Evolutionary conservation across 2,113 vertebrate genomes (phyloP).

Genomic region (Narcine bancroftii): DNA sequence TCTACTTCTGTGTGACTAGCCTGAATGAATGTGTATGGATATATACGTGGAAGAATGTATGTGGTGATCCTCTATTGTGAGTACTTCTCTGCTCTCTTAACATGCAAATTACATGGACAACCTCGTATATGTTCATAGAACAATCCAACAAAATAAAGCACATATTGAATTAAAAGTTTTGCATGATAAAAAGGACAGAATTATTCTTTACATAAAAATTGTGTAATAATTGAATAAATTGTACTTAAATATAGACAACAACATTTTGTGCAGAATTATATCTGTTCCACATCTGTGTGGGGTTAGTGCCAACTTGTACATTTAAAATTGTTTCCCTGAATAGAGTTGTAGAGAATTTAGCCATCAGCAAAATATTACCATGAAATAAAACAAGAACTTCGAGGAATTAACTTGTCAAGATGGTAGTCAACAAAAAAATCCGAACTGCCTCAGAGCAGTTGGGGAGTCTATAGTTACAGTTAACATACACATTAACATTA

Average conservation of each 20-base stretch:
- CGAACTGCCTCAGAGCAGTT: not conserved
- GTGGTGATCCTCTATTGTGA: not conserved
- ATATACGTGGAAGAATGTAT: too few relatives aligned
- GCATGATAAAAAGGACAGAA: not conserved
- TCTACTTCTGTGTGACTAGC: not conserved
- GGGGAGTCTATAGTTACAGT: not conserved
- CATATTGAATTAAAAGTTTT: not conserved
- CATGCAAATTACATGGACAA: not conserved
- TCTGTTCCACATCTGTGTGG: not conserved
- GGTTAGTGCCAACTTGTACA: not conserved
- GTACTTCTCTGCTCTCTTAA: not conserved
- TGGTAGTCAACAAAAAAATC: not conserved
- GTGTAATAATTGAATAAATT: too few relatives aligned
- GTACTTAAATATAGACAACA: not conserved
- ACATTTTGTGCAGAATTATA: not conserved
- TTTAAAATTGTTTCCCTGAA: not conserved
- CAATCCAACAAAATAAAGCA: not conserved
- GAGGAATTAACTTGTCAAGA: constrained; percentile 20
- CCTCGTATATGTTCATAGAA: not conserved
- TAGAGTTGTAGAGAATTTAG: not conserved
- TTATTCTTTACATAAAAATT: not conserved
- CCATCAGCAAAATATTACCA: not conserved
- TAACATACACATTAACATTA: not conserved
- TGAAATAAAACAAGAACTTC: not conserved
- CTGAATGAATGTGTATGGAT: too few relatives aligned